Evolutionary conservation across 1,140 invertebrate species (phyloP).

Genomic region (Drosophila equinoxialis): DNA sequence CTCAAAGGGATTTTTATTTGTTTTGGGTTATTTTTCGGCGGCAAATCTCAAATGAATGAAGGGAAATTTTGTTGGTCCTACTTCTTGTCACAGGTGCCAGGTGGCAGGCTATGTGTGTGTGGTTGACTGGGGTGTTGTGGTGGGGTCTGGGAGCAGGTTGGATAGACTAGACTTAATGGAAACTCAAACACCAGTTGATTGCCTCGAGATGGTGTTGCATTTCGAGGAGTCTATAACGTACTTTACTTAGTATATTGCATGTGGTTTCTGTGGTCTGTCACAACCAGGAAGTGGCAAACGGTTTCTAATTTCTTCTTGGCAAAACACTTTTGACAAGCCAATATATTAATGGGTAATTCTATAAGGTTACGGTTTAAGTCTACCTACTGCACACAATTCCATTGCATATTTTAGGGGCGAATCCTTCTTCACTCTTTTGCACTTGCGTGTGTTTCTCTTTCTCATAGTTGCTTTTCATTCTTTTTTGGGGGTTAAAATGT

Average conservation of each 20-base stretch:
- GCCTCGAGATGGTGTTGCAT: slow-evolving; percentile 52
- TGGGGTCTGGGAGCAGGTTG: background rate
- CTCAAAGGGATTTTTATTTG: slow-evolving; percentile 45
- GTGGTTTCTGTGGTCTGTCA: slow-evolving; percentile 57
- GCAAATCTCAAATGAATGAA: slow-evolving; percentile 29
- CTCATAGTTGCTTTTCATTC: background rate
- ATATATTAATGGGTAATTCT: slow-evolving; percentile 44
- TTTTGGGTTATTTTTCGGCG: slow-evolving; percentile 68
- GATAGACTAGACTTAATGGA: slow-evolving; percentile 55
- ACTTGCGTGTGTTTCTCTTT: slow-evolving; percentile 11
- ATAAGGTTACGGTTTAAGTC: slow-evolving; percentile 9
- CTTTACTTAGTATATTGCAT: slow-evolving; percentile 59
- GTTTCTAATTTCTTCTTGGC: slow-evolving; percentile 56
- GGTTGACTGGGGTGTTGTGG: background rate
- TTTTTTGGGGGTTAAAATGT: slow-evolving; percentile 34
- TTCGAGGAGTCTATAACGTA: slow-evolving; percentile 35
- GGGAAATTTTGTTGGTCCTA: slow-evolving; percentile 10
- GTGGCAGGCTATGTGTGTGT: slow-evolving; percentile 5
- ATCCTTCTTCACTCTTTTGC: slow-evolving; percentile 6
- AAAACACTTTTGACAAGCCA: slow-evolving; percentile 58
- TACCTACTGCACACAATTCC: slow-evolving; percentile 35
- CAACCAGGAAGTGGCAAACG: slow-evolving; percentile 27
- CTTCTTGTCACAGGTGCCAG: slow-evolving; percentile 26
- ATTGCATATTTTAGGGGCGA: slow-evolving; percentile 25
- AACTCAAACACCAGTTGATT: slow-evolving; percentile 81